phyloP scores from a whole-genome alignment of 2,888 invertebrate species.

The Actias luna region DNA sequence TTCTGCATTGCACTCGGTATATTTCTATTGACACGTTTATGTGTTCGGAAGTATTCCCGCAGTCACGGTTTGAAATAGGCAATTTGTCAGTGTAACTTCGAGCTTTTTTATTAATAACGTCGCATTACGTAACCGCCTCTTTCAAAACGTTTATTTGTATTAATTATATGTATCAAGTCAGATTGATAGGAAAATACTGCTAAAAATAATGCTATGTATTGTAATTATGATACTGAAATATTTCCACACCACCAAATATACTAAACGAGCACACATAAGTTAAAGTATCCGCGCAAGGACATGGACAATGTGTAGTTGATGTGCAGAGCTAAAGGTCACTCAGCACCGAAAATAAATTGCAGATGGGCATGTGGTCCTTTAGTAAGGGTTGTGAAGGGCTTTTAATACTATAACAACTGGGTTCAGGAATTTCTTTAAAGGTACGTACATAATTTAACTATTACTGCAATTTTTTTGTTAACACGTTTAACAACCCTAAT shows the following conservation, averaged over 20 bases:
- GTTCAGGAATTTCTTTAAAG: constrained; percentile 68
- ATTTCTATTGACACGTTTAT: constrained; percentile 24
- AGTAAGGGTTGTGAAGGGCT: no score
- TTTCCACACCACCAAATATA: constrained; percentile 86
- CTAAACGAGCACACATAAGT: constrained; percentile 88
- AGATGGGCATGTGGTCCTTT: no score
- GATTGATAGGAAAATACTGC: neutral
- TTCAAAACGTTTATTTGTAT: neutral
- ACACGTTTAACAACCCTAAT: neutral
- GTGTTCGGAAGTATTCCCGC: constrained; percentile 13
- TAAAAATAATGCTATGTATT: neutral
- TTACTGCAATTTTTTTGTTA: neutral
- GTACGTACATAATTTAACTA: constrained; percentile 30
- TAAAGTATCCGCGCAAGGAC: constrained; percentile 90
- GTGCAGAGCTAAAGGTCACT: constrained; percentile 91
- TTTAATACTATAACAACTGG: constrained; percentile 78
- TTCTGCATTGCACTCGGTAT: constrained; percentile 22
- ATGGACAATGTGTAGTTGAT: constrained; percentile 90
- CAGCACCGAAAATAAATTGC: constrained; percentile 92
- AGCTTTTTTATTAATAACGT: neutral
- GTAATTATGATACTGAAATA: neutral
- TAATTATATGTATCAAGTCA: no score
- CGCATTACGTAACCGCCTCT: no score
- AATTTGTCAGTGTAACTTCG: neutral
- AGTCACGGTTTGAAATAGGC: constrained; percentile 11